Percentiles rank a stretch among this genome's conserved stretches.
These are phyloP conservation scores for Acrobasis consociella DNA, from an alignment of 2,888 invertebrate genomes.

Conservation along the genomic window DNA sequence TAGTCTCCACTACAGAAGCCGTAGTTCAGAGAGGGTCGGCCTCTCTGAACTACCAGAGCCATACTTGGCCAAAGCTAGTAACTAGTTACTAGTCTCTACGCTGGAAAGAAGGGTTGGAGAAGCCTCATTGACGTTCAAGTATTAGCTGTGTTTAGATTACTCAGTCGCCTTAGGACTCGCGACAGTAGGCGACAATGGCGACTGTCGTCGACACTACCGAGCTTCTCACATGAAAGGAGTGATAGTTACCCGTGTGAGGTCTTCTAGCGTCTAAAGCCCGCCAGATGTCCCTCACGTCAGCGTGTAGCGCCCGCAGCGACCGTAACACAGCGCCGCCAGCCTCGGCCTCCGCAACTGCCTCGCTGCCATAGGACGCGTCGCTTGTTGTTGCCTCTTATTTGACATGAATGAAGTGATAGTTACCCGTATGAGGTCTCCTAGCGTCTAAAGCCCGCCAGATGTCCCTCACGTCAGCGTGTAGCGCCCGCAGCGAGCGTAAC, in stretches of 20 bases:
- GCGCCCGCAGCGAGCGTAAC: conserved; percentile 55
- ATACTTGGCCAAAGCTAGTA: no score
- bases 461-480: conserved; percentile 61
- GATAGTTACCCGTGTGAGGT: conserved; percentile 44
- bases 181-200: no score
- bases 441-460: conserved; percentile 63
- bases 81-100: no score
- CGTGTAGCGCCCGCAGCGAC: conserved; percentile 56
- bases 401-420: neutral
- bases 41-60: no score
- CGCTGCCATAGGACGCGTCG: conserved; percentile 62
- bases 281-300: conserved; percentile 63
- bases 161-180: no score
- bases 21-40: no score
- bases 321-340: conserved; percentile 67
- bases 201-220: no score
- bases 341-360: conserved; percentile 37
- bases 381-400: conserved; percentile 60
- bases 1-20: no score
- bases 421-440: conserved; percentile 48
- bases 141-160: no score
- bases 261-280: conserved; percentile 53
- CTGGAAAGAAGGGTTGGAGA: no score
- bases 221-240: no score
- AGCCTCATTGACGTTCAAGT: no score